Evolutionary conservation across 1,140 invertebrate species (phyloP).

Genomic region (Listronotus bonariensis): DNA sequence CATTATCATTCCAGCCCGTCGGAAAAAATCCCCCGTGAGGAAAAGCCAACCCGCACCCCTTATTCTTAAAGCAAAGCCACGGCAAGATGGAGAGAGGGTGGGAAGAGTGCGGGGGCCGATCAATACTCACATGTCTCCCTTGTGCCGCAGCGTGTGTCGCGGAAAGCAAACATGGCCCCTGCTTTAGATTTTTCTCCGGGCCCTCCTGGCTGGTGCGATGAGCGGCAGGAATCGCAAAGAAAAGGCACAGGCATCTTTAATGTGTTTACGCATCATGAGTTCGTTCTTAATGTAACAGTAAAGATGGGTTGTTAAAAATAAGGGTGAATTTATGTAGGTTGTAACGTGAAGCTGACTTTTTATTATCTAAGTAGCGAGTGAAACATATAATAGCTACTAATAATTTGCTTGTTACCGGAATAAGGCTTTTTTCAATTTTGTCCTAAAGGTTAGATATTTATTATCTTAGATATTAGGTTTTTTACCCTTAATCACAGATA

Average conservation of each 20-base stretch:
- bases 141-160: slow-evolving; percentile 44
- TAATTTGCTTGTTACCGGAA: slow-evolving; percentile 1
- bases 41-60: slow-evolving; percentile 29
- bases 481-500: too few relatives aligned
- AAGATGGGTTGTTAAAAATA: not conserved
- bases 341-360: too few relatives aligned
- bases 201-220: not conserved
- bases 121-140: slow-evolving; percentile 50
- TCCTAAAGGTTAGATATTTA: too few relatives aligned
- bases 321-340: too few relatives aligned
- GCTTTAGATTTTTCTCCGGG: slow-evolving; percentile 27
- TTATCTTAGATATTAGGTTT: too few relatives aligned
- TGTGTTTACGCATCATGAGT: slow-evolving; percentile 24
- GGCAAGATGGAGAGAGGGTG: slow-evolving; percentile 12
- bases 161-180: slow-evolving; percentile 45
- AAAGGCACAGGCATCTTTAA: slow-evolving; percentile 18
- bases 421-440: too few relatives aligned
- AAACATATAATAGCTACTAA: slow-evolving; percentile 1
- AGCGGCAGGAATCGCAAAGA: slow-evolving; percentile 14
- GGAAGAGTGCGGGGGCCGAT: slow-evolving; percentile 24
- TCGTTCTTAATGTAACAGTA: slow-evolving; percentile 17
- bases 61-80: slow-evolving; percentile 21
- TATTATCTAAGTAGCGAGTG: too few relatives aligned
- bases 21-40: slow-evolving; percentile 19
- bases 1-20: slow-evolving; percentile 29